Conservation (phyloP, 2,113 vertebrate species). For the Saguinus midas region DNA sequence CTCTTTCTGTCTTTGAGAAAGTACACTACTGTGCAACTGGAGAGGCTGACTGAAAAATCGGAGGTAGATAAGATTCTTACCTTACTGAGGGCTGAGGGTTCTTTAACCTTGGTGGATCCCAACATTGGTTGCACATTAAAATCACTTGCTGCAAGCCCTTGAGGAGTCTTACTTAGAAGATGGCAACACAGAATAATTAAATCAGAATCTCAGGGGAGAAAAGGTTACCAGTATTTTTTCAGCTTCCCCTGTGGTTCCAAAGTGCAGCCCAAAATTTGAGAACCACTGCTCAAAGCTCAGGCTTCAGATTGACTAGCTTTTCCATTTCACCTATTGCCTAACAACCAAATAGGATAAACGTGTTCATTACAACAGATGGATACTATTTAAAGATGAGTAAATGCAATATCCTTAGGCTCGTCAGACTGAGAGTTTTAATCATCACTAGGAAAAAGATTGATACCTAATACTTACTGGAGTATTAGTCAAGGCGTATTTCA, state of each 20-base stretch:
- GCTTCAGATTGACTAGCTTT: neutral
- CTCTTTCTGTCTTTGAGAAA: neutral
- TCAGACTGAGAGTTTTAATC: neutral
- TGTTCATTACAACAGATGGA: neutral
- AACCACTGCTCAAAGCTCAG: neutral
- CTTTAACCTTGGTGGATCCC: neutral
- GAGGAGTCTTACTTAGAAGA: neutral
- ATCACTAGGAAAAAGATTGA: neutral
- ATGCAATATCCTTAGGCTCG: neutral
- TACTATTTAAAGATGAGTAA: neutral
- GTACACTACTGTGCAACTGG: neutral
- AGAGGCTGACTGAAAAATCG: neutral
- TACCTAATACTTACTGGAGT: neutral
- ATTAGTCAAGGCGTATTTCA: slow-evolving; percentile 24
- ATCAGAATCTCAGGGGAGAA: neutral
- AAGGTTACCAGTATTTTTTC: neutral
- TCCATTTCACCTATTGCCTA: neutral
- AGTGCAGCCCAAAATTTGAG: neutral
- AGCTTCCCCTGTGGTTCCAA: neutral
- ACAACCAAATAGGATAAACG: neutral
- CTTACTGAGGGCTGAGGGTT: neutral
- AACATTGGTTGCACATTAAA: neutral
- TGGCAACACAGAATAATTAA: neutral
- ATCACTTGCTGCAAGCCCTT: neutral
- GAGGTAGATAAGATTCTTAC: neutral